Evolutionary conservation across 2,797 vertebrate genomes (phyloP).

Genomic region (Kryptolebias ocellatus): DNA sequence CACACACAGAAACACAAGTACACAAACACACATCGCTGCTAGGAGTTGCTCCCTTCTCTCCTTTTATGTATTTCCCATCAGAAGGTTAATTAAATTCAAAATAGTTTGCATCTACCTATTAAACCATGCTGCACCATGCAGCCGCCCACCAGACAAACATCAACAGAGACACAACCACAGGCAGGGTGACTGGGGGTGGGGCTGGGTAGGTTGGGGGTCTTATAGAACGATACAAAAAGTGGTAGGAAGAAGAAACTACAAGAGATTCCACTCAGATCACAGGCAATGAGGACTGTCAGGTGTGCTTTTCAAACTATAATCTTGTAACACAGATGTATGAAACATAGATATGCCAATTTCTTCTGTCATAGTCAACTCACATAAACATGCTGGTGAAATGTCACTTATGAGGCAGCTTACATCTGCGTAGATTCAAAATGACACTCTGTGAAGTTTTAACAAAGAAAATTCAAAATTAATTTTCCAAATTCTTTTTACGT

Average conservation of each 20-base stretch:
- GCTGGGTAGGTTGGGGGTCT: conserved; percentile 12
- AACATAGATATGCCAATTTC: conserved; percentile 1
- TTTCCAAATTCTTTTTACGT: conserved; percentile 10
- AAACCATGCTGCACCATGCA: conserved; percentile 69
- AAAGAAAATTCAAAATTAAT: background rate
- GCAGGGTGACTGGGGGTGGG: conserved; percentile 27
- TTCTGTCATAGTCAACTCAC: conserved; percentile 1
- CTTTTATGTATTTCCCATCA: conserved; percentile 89
- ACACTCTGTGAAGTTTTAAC: background rate
- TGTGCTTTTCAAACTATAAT: conserved; percentile 27
- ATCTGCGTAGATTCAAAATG: conserved; percentile 8
- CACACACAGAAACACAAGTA: conserved; percentile 29
- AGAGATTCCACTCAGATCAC: conserved; percentile 48
- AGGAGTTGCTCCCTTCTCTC: conserved; percentile 78
- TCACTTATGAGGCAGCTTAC: background rate
- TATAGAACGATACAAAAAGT: conserved; percentile 8
- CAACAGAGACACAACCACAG: conserved; percentile 49
- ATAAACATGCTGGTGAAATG: background rate
- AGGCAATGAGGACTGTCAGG: conserved; percentile 39
- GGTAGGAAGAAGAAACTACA: conserved; percentile 12
- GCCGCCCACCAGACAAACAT: conserved; percentile 69
- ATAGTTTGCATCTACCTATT: conserved; percentile 84
- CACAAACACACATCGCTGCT: conserved; percentile 70
- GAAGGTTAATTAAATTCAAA: conserved; percentile 91
- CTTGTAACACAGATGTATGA: conserved; percentile 7